A percentile compares a stretch with the other conserved stretches of the same genome.
phyloP scores from a whole-genome alignment of 1,140 invertebrate genomes.

The Stegodyphus mimosarum region DNA sequence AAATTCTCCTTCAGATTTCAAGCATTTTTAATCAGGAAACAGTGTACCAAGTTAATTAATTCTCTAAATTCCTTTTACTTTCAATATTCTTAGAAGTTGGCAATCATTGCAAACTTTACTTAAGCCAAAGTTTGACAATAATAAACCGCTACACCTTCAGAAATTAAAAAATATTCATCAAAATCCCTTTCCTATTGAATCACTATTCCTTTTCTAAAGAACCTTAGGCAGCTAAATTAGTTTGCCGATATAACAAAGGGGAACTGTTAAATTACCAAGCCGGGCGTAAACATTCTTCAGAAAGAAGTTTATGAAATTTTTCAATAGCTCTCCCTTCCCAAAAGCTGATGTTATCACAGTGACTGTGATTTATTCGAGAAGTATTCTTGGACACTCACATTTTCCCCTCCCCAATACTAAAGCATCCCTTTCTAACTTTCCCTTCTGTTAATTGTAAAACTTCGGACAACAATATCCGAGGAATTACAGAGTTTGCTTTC shows the following conservation, averaged over 20 bases:
- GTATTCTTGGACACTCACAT: too few species aligned
- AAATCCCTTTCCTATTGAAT: neutral
- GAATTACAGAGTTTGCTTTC: too few species aligned
- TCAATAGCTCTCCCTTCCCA: neutral
- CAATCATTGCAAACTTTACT: constrained; percentile 26
- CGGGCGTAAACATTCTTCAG: neutral
- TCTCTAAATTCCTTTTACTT: too few species aligned
- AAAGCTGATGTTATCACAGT: too few species aligned
- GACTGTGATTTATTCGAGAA: too few species aligned
- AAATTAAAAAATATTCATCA: neutral
- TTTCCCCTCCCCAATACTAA: too few species aligned
- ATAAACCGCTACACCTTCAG: constrained; percentile 8
- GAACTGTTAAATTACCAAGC: neutral
- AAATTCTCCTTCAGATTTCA: too few species aligned
- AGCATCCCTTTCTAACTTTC: too few species aligned
- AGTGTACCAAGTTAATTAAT: too few species aligned
- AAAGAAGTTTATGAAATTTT: neutral
- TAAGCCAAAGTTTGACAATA: neutral
- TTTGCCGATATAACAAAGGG: constrained; percentile 17
- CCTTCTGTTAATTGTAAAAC: too few species aligned
- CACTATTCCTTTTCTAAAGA: neutral
- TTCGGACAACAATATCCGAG: too few species aligned
- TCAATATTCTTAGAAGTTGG: neutral
- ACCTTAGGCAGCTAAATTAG: constrained; percentile 12
- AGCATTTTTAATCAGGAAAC: too few species aligned